Base-by-base conservation (phyloP, 2,888 invertebrate species). In the Physocephala rufipes region DNA sequence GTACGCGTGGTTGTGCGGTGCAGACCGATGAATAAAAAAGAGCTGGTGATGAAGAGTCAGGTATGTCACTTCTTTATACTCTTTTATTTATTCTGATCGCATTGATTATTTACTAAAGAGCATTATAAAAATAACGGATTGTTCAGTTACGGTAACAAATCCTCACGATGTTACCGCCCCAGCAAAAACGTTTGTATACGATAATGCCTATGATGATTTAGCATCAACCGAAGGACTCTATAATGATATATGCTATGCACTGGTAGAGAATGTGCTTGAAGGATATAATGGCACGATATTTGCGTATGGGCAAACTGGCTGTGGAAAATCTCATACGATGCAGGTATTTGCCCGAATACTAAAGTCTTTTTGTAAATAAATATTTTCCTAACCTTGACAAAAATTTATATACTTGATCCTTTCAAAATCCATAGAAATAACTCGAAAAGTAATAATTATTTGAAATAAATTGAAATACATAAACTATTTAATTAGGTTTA, bases 261-360 rank as follows among this genome's bases (percentile, higher is more conserved):
- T 95, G 45, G 92, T 95, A 49, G 94, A 95, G 83, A 94, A 94
- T 73, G 94, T 95, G 1, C 88, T 95, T 70, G 95, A 96, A 81
- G 96, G 96, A 0, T 96, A 96, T 87, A 96, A 96, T 87, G 94
- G 94, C 21, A 96, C 96, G 0, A 94, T 96, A 67, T 96, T 96
- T 85, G 96, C 96, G 0, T 96, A 96, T 82, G 96, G 96, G 0
- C 96, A 96, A 87, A 96, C 95, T 0, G 95, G 96, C 0, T 95
- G 95, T 82, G 96, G 96, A 0, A 96, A 96, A 84, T 94, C 95
- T 0, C 94, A 92, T 82, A 93, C 95, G 15, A 96, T 96, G 95
- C 94, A 95, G 82, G 95, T 94, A 67, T 24, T 36, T 36, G 9
- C 36, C n/a, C n/a, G n/a, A n/a, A n/a, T n/a, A n/a, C n/a, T 36